These are phyloP conservation scores for Chrysogorgia sp. DNA, from an alignment of 92 coral and sea anemone species.

Conservation along the genomic window DNA sequence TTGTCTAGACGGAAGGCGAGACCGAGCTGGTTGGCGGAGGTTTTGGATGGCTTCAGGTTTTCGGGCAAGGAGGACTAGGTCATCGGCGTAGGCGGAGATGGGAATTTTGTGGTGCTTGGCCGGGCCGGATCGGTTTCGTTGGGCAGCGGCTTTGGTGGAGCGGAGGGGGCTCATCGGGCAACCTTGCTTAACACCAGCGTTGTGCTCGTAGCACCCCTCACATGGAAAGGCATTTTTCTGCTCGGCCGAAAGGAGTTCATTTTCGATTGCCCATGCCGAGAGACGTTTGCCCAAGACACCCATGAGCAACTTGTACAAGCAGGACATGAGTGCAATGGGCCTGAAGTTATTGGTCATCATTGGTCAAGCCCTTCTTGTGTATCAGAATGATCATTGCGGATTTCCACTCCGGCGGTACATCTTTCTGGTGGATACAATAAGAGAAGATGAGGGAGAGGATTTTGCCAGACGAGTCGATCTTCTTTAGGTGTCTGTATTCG, in stretches of 20 bases:
- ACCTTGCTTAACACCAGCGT: slow-evolving; percentile 17
- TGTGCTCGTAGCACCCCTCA: slow-evolving; percentile 21
- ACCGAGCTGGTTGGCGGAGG: not conserved
- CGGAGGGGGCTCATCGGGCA: slow-evolving; percentile 11
- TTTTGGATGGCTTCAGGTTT: not conserved
- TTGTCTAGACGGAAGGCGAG: not conserved
- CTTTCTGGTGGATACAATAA: not conserved
- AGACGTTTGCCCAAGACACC: not conserved
- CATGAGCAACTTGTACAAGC: not conserved
- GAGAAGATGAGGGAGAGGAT: not conserved
- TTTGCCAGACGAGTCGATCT: not conserved
- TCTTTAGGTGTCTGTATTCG: not conserved
- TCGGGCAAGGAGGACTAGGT: not conserved
- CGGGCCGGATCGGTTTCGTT: not conserved
- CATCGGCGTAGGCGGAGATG: slow-evolving; percentile 6
- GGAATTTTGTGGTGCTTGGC: not conserved
- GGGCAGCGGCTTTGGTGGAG: not conserved
- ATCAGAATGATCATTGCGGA: not conserved
- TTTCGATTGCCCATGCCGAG: not conserved
- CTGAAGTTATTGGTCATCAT: not conserved
- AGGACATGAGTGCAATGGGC: not conserved
- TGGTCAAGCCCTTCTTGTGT: slow-evolving; percentile 1
- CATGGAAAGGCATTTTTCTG: slow-evolving; percentile 12
- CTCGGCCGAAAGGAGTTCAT: not conserved
- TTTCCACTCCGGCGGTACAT: slow-evolving; percentile 1